These are phyloP conservation scores for Erebia ligea DNA, from an alignment of 2,888 invertebrate genomes.

Conservation along the genomic window DNA sequence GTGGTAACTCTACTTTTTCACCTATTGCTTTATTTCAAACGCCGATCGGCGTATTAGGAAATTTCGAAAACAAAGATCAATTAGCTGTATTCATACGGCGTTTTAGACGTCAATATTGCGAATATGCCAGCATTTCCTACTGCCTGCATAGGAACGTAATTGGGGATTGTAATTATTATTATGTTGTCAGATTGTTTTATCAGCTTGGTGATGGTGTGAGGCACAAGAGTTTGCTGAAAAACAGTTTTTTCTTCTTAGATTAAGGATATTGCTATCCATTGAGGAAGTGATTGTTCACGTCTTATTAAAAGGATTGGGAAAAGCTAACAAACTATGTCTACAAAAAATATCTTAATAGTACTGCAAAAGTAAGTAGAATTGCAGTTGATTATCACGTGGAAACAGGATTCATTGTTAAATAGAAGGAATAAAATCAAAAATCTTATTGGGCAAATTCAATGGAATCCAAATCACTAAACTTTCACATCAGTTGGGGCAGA, in stretches of 20 bases:
- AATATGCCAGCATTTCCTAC: slow-evolving; percentile 36
- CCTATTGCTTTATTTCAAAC: slow-evolving; percentile 20
- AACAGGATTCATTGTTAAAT: no score
- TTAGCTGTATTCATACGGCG: slow-evolving; percentile 36
- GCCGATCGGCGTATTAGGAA: slow-evolving; percentile 30
- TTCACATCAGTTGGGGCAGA: no score
- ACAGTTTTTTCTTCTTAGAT: not conserved
- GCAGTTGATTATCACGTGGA: no score
- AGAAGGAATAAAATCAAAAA: no score
- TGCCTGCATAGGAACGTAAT: slow-evolving; percentile 33
- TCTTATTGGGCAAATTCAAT: no score
- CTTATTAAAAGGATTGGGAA: no score
- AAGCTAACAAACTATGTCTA: no score
- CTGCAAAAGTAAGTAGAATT: no score
- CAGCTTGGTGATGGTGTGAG: slow-evolving; percentile 28
- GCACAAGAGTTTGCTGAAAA: slow-evolving; percentile 22
- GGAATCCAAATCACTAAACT: no score
- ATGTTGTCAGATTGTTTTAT: slow-evolving; percentile 40
- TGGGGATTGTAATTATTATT: slow-evolving; percentile 39
- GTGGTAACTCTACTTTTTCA: slow-evolving; percentile 12
- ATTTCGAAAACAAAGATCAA: slow-evolving; percentile 33
- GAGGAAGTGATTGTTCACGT: not conserved
- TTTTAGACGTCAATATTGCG: slow-evolving; percentile 36
- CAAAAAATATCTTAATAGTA: no score
- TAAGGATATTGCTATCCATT: no score